Evolutionary conservation across 53 echinoderm and acorn worm genomes (phyloP).

Genomic region (Pentamera pediparva): DNA sequence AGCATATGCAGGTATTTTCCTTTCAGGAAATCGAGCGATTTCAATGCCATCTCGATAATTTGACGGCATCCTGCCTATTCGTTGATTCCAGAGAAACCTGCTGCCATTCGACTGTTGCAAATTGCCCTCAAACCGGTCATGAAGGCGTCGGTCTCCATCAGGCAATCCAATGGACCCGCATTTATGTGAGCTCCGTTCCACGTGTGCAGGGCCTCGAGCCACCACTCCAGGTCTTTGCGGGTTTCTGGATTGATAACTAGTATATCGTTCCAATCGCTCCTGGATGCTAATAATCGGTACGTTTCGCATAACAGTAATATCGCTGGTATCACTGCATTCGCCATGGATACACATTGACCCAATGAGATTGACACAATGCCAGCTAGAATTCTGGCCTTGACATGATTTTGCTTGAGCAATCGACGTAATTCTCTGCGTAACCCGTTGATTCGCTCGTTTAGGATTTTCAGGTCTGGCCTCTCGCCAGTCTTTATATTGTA

Average conservation of each 20-base stretch:
- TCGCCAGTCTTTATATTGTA: background rate
- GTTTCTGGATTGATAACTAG: background rate
- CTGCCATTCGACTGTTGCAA: background rate
- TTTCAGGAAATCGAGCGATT: background rate
- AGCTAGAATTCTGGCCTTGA: background rate
- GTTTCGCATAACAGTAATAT: conserved; percentile 18
- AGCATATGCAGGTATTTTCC: conserved; percentile 34
- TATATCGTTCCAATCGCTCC: background rate
- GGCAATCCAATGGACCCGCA: conserved; percentile 5
- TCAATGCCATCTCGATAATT: conserved; percentile 42
- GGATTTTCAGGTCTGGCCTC: background rate
- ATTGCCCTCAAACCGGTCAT: conserved; percentile 6
- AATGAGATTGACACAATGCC: too few relatives aligned
- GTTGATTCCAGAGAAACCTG: conserved; percentile 20
- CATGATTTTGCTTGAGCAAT: background rate
- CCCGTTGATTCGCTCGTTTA: background rate
- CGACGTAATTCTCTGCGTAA: conserved; percentile 1
- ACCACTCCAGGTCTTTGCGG: conserved; percentile 25
- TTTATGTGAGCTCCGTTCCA: conserved; percentile 28
- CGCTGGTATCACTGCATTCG: conserved; percentile 12
- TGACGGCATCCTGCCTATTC: conserved; percentile 4
- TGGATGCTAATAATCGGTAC: conserved; percentile 16
- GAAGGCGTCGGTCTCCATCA: conserved; percentile 28
- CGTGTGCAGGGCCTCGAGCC: conserved; percentile 13
- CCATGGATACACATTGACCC: conserved; percentile 32